Base-by-base conservation (phyloP, 1,140 invertebrate species). In the Tetranychus urticae region DNA sequence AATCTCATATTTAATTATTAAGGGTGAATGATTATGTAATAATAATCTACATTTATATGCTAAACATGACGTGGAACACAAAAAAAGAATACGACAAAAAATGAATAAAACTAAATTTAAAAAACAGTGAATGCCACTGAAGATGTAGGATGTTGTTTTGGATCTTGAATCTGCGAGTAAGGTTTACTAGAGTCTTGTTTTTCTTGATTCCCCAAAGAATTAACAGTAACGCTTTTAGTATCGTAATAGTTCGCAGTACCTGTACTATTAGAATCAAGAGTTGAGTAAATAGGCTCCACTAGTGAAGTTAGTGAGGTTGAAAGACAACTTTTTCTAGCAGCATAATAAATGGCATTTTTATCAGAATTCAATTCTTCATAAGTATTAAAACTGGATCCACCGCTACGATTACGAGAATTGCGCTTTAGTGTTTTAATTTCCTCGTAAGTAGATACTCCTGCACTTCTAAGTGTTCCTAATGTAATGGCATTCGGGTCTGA, bases 401-500 rank as follows among this genome's bases (percentile, higher is more conserved):
- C 13, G 39, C 39, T 42, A 10, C 10, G 39, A 34, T 45, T 55
- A 56, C 52, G 59, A 50, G 12, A 12, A 59, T 33, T 62, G 45
- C 39, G 10, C 14, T 14, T 46, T 1, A 62, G 10, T 2, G 54
- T 62, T 52, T 36, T 54, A 4, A 62, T 60, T 7, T 64, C 56
- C 33, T 59, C 61, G 45, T 62, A 62, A 42, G 63, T 56, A 34
- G 39, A 64, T 5, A 59, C n/a, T 1, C 56, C 61, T 5, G 56
- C 56, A 59, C 37, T 64, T 48, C 48, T 57, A 13, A 64, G 48
- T 1, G 63, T 64, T 8, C 60, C 58, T 12, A 62, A 48, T 6
- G 63, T 64, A n/a, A 64, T 62, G 13, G 63, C 63, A 62, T 64
- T 62, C 23, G 63, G 60, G 62, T 64, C 62, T n/a, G 63, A 62